Evolutionary conservation across 1,140 invertebrate genomes (phyloP).

Genomic region (Leptopilina clavipes): DNA sequence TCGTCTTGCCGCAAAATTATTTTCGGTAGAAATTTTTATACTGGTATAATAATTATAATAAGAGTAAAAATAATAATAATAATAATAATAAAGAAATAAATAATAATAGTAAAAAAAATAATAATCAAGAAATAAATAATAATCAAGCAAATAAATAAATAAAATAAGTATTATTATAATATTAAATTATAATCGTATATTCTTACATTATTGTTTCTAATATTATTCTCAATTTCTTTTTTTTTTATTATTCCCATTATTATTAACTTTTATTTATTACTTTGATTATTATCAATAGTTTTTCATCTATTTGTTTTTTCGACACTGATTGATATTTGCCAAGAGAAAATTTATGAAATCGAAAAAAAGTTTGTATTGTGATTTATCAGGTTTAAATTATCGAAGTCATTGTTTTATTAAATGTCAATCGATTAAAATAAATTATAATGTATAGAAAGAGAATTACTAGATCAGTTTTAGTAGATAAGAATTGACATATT

Average conservation of each 20-base stretch:
- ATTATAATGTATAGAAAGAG: background rate
- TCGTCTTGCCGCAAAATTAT: background rate
- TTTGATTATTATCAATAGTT: no score
- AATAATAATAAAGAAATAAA: no score
- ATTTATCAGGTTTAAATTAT: conserved; percentile 18
- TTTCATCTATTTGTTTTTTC: background rate
- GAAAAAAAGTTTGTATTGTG: background rate
- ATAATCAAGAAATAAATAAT: no score
- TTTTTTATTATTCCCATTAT: no score
- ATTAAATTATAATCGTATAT: no score
- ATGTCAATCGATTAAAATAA: conserved; percentile 18
- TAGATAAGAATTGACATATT: conserved; percentile 13
- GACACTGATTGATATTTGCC: conserved; percentile 26
- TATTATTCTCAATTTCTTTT: no score
- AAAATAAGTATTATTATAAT: no score
- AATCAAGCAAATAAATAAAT: no score
- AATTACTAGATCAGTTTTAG: conserved; percentile 2
- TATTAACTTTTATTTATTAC: no score
- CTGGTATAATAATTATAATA: background rate
- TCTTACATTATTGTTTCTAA: no score
- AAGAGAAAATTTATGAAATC: background rate
- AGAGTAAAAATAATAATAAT: background rate
- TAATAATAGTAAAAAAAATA: no score
- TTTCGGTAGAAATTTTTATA: background rate
- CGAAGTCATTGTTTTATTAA: conserved; percentile 22